Conservation (phyloP, 92 coral and sea anemone genomes). For the Palythoa grandis region DNA sequence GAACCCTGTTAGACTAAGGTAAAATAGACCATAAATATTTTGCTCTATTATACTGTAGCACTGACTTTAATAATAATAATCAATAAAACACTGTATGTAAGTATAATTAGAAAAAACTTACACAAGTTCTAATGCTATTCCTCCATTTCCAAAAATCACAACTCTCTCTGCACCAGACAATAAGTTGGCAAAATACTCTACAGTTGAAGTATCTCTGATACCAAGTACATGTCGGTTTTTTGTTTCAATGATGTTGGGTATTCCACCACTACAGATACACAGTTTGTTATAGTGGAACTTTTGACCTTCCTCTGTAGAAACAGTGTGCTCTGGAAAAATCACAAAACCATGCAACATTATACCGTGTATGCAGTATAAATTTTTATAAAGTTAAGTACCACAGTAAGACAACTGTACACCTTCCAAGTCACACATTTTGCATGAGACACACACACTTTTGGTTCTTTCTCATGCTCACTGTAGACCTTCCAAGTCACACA, state of each 20-base stretch:
- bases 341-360: background rate
- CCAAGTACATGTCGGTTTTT: slow-evolving; percentile 80
- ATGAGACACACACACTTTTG: too few species aligned
- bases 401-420: too few species aligned
- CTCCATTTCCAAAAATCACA: slow-evolving; percentile 93
- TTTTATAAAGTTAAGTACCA: too few species aligned
- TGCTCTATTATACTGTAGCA: too few species aligned
- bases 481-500: too few species aligned
- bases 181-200: slow-evolving; percentile 67
- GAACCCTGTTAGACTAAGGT: too few species aligned
- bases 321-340: slow-evolving; percentile 59
- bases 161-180: slow-evolving; percentile 80
- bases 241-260: slow-evolving; percentile 75
- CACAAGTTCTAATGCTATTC: slow-evolving; percentile 97
- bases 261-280: slow-evolving; percentile 95
- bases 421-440: too few species aligned
- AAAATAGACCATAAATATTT: too few species aligned
- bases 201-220: slow-evolving; percentile 86
- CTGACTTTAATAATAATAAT: too few species aligned
- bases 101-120: slow-evolving; percentile 45
- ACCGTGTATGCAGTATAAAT: too few species aligned
- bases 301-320: slow-evolving; percentile 66
- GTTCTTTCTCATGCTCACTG: too few species aligned
- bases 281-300: slow-evolving; percentile 72
- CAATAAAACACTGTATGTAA: background rate